Evolutionary conservation across 2,888 invertebrate species (phyloP).

Genomic region (Ethmia dodecea): DNA sequence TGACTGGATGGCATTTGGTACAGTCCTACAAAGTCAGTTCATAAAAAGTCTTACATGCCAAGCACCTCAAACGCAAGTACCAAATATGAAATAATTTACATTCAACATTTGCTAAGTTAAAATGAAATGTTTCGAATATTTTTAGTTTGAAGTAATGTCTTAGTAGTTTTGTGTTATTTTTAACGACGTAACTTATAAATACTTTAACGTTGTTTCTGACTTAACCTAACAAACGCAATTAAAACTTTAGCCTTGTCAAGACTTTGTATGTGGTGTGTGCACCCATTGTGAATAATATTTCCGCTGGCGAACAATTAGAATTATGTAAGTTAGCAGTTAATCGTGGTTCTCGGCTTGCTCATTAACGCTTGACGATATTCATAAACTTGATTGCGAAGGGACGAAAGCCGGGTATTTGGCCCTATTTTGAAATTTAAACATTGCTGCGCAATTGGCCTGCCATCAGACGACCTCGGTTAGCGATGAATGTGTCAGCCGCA

Average conservation of each 20-base stretch:
- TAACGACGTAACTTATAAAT: too few species aligned
- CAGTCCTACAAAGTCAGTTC: too few species aligned
- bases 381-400: constrained; percentile 11
- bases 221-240: too few species aligned
- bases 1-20: constrained; percentile 35
- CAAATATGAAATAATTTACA: too few species aligned
- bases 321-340: constrained; percentile 34
- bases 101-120: too few species aligned
- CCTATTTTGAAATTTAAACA: constrained; percentile 12
- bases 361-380: constrained; percentile 23
- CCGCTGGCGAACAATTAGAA: constrained; percentile 22
- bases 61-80: too few species aligned
- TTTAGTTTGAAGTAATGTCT: too few species aligned
- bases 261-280: constrained; percentile 11
- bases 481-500: constrained; percentile 29
- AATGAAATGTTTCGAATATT: too few species aligned
- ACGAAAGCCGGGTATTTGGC: not conserved
- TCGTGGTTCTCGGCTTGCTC: constrained; percentile 27
- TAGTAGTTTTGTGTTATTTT: too few species aligned
- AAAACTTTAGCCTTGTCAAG: too few species aligned
- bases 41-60: too few species aligned
- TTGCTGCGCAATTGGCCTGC: constrained; percentile 48
- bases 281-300: constrained; percentile 7
- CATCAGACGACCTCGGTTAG: constrained; percentile 34
- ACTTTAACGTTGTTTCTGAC: too few species aligned